Conservation (phyloP, 2,113 vertebrate genomes). For the Probosciger aterrimus region DNA sequence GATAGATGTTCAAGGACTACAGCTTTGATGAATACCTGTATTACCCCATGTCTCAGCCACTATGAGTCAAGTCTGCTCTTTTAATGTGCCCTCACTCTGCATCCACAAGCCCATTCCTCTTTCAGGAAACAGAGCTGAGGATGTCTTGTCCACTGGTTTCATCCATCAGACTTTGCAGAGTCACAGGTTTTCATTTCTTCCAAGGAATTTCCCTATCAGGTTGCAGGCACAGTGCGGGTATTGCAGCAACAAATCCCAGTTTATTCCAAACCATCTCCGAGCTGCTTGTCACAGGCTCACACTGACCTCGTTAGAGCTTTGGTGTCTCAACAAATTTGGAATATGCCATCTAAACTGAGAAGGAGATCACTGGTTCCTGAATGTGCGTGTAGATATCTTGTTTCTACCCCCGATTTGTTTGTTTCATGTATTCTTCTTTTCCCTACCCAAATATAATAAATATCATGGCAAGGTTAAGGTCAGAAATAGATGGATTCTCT, state of each 20-base stretch:
- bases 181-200: not conserved
- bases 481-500: slow-evolving; percentile 36
- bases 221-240: not conserved
- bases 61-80: not conserved
- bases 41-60: accelerated
- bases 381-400: not conserved
- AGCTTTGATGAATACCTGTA: not conserved
- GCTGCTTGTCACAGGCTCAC: not conserved
- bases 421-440: not conserved
- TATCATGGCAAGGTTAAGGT: slow-evolving; percentile 31
- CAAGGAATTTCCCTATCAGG: not conserved
- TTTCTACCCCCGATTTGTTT: not conserved
- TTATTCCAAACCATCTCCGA: not conserved
- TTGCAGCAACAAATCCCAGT: not conserved
- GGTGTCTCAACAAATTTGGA: slow-evolving; percentile 22
- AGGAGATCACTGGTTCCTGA: not conserved
- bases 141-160: not conserved
- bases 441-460: slow-evolving; percentile 18
- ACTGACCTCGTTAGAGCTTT: slow-evolving; percentile 15
- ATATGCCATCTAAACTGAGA: not conserved
- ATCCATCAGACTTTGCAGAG: not conserved
- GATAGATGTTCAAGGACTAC: not conserved
- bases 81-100: not conserved
- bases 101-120: not conserved
- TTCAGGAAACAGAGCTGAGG: accelerated